These are phyloP conservation scores for Erpetoichthys calabaricus DNA, from an alignment of 2,797 vertebrate species.

Conservation along the genomic window DNA sequence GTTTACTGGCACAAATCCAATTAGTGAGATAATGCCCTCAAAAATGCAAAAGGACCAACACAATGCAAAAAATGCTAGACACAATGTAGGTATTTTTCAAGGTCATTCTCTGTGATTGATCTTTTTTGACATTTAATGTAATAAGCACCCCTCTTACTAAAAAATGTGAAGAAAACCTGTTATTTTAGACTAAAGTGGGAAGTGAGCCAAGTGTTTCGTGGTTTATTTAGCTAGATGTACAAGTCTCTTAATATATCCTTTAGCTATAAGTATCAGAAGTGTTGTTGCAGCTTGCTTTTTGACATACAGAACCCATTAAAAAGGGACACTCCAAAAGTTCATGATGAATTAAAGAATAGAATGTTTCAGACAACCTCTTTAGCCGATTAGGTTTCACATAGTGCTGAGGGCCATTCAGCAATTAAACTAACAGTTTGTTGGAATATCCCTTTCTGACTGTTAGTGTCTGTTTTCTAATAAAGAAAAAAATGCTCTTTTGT, in stretches of 20 bases:
- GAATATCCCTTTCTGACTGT: constrained; percentile 11
- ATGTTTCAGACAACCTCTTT: constrained; percentile 7
- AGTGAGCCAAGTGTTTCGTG: constrained; percentile 10
- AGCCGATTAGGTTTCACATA: constrained; percentile 12
- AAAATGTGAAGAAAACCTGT: constrained; percentile 2
- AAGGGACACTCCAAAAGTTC: constrained; percentile 13
- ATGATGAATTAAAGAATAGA: constrained; percentile 12
- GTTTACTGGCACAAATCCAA: too few species aligned
- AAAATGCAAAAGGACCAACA: too few species aligned
- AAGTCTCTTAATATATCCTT: constrained; percentile 13
- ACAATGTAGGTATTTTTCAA: too few species aligned
- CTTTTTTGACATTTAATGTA: too few species aligned
- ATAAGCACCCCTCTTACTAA: too few species aligned
- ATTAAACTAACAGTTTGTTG: constrained; percentile 8
- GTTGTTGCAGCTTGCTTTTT: constrained; percentile 13
- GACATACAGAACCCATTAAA: constrained; percentile 12
- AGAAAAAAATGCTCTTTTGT: too few species aligned
- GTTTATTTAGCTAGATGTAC: constrained; percentile 7
- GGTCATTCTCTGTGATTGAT: too few species aligned
- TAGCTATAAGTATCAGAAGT: constrained; percentile 11
- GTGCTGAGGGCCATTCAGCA: constrained; percentile 10
- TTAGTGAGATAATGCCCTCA: too few species aligned
- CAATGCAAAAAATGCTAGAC: too few species aligned
- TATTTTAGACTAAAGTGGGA: constrained; percentile 8
- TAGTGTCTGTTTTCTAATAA: too few species aligned